phyloP scores from a whole-genome alignment of 2,797 vertebrate species.

The Cheracebus regulus region DNA sequence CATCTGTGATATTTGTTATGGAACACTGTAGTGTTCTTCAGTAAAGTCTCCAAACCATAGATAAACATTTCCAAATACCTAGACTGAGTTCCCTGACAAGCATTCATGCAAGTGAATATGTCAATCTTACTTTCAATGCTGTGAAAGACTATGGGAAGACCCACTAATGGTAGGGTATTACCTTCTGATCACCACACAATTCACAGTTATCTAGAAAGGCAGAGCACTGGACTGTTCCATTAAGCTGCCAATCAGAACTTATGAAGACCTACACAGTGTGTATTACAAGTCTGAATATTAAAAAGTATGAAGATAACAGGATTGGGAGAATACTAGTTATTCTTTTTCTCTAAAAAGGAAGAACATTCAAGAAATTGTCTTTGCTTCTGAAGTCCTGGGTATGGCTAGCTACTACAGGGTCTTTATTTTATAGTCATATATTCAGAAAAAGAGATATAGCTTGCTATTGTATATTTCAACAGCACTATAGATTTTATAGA shows the following conservation, averaged over 20 bases:
- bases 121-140: slow-evolving; percentile 27
- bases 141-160: not conserved
- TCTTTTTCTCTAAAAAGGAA: slow-evolving; percentile 38
- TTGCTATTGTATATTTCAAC: not conserved
- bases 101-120: slow-evolving; percentile 29
- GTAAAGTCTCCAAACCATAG: not conserved
- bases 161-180: slow-evolving; percentile 38
- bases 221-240: slow-evolving; percentile 21
- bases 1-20: not conserved
- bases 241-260: slow-evolving; percentile 53
- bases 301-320: slow-evolving; percentile 31
- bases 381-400: not conserved
- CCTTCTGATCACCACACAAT: slow-evolving; percentile 41
- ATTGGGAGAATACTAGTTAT: slow-evolving; percentile 36
- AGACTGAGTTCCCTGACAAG: not conserved
- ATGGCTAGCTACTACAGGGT: not conserved
- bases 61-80: not conserved
- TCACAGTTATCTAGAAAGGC: slow-evolving; percentile 45
- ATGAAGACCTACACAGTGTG: slow-evolving; percentile 43
- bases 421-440: not conserved
- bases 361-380: not conserved
- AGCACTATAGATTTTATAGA: not conserved
- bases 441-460: not conserved
- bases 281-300: slow-evolving; percentile 43
- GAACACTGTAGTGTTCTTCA: not conserved